These are phyloP conservation scores for Sebastes miniatus DNA, from an alignment of 2,797 vertebrate genomes.

Conservation along the genomic window DNA sequence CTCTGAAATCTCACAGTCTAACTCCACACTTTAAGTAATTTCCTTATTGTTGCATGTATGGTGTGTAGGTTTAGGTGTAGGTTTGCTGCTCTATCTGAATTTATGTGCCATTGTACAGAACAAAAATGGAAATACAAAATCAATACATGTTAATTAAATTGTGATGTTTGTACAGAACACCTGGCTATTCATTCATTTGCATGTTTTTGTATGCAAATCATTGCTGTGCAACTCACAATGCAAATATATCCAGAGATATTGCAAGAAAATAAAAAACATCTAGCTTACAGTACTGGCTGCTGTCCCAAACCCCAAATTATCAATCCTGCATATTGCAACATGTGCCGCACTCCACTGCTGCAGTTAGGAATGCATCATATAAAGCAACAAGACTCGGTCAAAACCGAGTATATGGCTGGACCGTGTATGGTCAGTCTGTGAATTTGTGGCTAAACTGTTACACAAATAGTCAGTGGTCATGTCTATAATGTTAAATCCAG, in stretches of 20 bases:
- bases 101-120: not conserved
- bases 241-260: slow-evolving; percentile 7
- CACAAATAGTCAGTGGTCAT: no score
- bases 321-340: not conserved
- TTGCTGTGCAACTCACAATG: not conserved
- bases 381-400: not conserved
- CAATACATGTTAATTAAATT: not conserved
- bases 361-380: not conserved
- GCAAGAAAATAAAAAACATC: slow-evolving; percentile 20
- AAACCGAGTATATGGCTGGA: no score
- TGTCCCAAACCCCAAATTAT: slow-evolving; percentile 9
- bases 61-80: not conserved
- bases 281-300: not conserved
- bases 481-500: no score
- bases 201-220: not conserved
- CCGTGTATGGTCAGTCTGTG: no score
- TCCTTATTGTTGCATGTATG: not conserved
- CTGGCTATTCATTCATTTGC: not conserved
- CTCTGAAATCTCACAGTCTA: slow-evolving; percentile 6
- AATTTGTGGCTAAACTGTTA: no score
- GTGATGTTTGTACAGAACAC: not conserved
- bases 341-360: not conserved
- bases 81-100: not conserved
- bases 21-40: not conserved
- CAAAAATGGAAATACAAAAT: not conserved